Conservation (phyloP, 2,888 invertebrate species). For the Cheilosia impressa region DNA sequence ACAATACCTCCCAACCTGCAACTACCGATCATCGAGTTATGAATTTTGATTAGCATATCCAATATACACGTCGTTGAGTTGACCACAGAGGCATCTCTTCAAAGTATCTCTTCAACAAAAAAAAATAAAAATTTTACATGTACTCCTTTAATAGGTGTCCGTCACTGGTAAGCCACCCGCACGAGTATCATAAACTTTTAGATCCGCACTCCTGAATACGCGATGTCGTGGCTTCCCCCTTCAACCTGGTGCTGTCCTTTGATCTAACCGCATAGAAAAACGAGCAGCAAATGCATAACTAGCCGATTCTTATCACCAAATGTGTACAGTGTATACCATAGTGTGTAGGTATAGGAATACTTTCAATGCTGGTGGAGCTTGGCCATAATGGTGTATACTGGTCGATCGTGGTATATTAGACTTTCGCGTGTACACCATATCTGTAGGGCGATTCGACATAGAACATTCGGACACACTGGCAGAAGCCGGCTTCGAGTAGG, state of each 20-base stretch:
- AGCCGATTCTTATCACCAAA: conserved; percentile 1
- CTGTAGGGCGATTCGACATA: conserved; percentile 2
- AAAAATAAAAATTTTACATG: background rate
- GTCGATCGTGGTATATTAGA: conserved; percentile 8
- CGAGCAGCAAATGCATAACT: background rate
- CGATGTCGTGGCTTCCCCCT: background rate
- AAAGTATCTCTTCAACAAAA: background rate
- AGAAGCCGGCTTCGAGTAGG: background rate
- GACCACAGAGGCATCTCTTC: background rate
- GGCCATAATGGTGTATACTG: background rate
- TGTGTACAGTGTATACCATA: background rate
- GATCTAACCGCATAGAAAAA: conserved; percentile 12
- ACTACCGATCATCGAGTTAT: conserved; percentile 33
- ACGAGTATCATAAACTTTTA: background rate
- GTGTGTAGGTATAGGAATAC: background rate
- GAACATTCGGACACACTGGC: conserved; percentile 13
- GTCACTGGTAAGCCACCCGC: background rate
- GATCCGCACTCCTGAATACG: conserved; percentile 4
- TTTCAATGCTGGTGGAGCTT: conserved; percentile 6
- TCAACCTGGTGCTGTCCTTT: background rate
- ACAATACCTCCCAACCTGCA: conserved; percentile 12
- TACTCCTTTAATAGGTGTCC: conserved; percentile 1
- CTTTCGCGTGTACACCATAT: conserved; percentile 48
- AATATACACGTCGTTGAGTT: conserved; percentile 4
- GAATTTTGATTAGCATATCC: conserved; percentile 53